phyloP scores from a whole-genome alignment of 1,140 invertebrate species.

The Idris sp. region DNA sequence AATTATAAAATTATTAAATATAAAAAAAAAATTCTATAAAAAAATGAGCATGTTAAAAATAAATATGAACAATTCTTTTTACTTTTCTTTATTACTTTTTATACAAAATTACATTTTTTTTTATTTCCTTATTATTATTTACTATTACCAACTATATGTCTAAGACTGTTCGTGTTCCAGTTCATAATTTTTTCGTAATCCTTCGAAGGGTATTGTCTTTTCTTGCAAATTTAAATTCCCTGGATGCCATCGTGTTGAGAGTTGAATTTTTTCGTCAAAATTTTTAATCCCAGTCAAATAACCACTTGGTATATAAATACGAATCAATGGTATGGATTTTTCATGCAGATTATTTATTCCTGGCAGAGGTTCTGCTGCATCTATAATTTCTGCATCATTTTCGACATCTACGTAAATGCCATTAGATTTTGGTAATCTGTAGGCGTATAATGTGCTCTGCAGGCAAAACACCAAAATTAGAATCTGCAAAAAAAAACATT shows the following conservation, averaged over 20 bases:
- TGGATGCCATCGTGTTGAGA: conserved; percentile 13
- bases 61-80: too few relatives aligned
- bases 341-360: conserved; percentile 67
- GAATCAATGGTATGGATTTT: conserved; percentile 66
- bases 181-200: conserved; percentile 1
- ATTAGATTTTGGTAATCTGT: conserved; percentile 16
- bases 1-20: too few relatives aligned
- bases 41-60: too few relatives aligned
- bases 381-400: conserved; percentile 65
- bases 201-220: conserved; percentile 11
- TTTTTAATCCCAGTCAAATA: conserved; percentile 57
- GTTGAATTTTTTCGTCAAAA: conserved; percentile 60
- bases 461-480: conserved; percentile 54
- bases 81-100: too few relatives aligned
- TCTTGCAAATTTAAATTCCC: conserved; percentile 7
- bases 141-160: too few relatives aligned
- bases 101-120: too few relatives aligned
- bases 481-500: conserved; percentile 60
- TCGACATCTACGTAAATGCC: conserved; percentile 48
- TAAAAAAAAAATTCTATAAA: too few relatives aligned
- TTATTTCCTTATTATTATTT: too few relatives aligned
- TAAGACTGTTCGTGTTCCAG: conserved; percentile 1
- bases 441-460: conserved; percentile 33
- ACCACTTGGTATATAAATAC: conserved; percentile 39
- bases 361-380: conserved; percentile 46